Evolutionary conservation across 2,113 vertebrate species (phyloP).

Genomic region (human): DNA sequence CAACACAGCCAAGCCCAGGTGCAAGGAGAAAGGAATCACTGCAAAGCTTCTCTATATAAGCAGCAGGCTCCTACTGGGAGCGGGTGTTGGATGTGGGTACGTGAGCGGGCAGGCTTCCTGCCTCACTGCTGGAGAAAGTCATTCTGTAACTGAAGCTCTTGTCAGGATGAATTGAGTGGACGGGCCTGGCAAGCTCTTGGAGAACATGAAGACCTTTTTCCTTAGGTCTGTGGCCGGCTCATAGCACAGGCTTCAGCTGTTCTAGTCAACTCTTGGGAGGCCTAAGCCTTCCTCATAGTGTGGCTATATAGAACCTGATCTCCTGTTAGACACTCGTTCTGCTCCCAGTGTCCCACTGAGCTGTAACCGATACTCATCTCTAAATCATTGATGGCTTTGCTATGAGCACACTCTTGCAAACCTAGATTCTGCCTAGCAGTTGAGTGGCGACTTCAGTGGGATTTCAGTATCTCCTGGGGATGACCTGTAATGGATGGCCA

Average conservation of each 20-base stretch:
- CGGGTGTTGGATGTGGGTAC: background rate
- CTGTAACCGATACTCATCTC: background rate
- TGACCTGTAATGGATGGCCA: background rate
- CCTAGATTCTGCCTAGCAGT: background rate
- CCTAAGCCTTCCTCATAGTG: background rate
- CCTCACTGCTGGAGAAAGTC: background rate
- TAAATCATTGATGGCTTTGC: background rate
- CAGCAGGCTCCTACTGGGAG: background rate
- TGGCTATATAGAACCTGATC: background rate
- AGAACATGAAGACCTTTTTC: slow-evolving; percentile 1
- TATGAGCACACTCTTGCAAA: background rate
- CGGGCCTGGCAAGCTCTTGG: background rate
- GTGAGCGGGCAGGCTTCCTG: background rate
- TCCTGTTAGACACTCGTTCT: background rate
- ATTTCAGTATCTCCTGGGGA: background rate
- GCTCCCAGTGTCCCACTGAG: background rate
- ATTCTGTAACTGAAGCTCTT: background rate
- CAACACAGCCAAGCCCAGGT: background rate
- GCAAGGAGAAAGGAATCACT: background rate
- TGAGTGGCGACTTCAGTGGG: background rate
- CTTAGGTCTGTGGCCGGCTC: background rate
- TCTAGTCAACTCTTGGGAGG: slow-evolving; percentile 1
- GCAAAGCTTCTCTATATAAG: background rate
- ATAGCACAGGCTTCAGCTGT: slow-evolving; percentile 9
- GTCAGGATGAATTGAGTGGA: background rate